These are phyloP conservation scores for Solea solea DNA, from an alignment of 2,113 vertebrate genomes.

Conservation along the genomic window DNA sequence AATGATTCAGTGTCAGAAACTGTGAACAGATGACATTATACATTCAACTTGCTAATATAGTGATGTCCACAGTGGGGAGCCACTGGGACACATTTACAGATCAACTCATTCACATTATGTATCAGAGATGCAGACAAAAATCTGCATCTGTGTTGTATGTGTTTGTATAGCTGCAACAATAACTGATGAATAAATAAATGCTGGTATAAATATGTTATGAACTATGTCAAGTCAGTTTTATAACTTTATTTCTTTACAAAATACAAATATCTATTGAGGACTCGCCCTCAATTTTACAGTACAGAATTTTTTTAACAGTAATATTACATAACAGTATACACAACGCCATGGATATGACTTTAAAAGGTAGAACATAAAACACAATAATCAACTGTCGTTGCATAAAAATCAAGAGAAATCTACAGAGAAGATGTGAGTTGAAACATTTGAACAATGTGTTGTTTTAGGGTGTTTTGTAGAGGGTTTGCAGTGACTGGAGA, in stretches of 20 bases:
- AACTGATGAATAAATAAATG: no score
- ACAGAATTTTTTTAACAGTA: background rate
- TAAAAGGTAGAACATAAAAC: background rate
- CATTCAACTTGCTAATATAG: background rate
- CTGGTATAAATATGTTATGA: no score
- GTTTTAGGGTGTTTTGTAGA: no score
- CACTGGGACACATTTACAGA: background rate
- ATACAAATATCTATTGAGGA: background rate
- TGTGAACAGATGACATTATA: background rate
- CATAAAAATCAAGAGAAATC: no score
- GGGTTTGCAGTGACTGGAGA: no score
- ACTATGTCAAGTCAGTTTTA: background rate
- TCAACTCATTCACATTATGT: no score
- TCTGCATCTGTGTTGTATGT: no score
- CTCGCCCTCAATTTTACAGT: background rate
- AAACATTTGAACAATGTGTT: background rate
- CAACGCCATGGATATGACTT: background rate
- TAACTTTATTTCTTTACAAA: no score
- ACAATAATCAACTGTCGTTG: background rate
- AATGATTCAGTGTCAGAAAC: background rate
- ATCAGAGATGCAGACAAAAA: no score
- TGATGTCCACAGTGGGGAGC: constrained; percentile 34
- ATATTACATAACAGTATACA: background rate
- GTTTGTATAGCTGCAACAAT: no score
- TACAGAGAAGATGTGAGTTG: background rate